Evolutionary conservation across 2,797 vertebrate genomes (phyloP), one percentile per base, ranked within the genome.

Genomic region (Tamandua tetradactyla): DNA sequence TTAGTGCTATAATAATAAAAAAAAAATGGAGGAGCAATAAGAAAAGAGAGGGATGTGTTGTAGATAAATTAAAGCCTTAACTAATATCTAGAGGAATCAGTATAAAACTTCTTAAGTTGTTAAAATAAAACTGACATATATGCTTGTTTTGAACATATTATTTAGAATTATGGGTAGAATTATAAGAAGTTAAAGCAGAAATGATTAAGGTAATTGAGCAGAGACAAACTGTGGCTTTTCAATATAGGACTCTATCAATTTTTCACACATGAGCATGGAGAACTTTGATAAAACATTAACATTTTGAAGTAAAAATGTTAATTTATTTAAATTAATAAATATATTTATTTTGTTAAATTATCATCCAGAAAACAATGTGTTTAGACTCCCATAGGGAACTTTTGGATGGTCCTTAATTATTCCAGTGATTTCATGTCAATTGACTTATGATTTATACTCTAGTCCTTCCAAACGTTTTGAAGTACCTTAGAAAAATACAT

Each of bases 221-320:
- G 84, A 78, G 81, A 49, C 32, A 23, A 47, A 59, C 4, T 59
- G 6, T 22, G 9, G 47, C 37, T 92, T 86, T 86, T 89, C 20
- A 64, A 74, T 72, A 78, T 0, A 82, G 13, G 68, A 32, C 71
- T 66, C 37, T 44, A 68, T 4, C 20, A 30, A 32, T 64, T 49
- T 61, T 5, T 35, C 17, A 44, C 76, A 49, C 52, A 59, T 92
- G 47, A 87, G 42, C 49, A 78, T 40, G 37, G 5, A 76, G 9
- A 59, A 61, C 69, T 87, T 94, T 27, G 61, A 89, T 62, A 62
- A 92, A 74, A 74, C 17, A 35, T 9, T 80, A 42, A 57, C 42
- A 12, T 66, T 94, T 83, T 91, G 52, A 87, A 83, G 83, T 44
- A 76, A 71, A 94, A 76, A 81, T 71, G 37, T 85, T 76, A 92